Conservation (phyloP, 2,888 invertebrate genomes). For the Thereva nobilitata region DNA sequence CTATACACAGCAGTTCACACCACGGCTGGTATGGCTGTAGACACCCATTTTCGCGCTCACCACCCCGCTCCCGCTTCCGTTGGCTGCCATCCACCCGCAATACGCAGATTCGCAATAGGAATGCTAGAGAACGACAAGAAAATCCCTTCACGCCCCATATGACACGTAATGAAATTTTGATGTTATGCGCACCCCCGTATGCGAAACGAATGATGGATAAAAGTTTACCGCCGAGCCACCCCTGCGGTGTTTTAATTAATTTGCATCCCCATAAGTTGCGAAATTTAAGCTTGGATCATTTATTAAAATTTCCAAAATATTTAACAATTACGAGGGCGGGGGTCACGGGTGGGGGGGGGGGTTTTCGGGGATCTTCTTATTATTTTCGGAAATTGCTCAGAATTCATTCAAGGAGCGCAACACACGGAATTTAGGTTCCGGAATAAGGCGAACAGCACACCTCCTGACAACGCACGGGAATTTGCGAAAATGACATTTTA, state of each 20-base stretch:
- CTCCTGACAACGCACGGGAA: too few species aligned
- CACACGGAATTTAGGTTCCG: too few species aligned
- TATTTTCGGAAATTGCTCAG: conserved; percentile 33
- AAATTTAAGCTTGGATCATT: conserved; percentile 31
- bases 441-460: too few species aligned
- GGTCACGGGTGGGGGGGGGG: conserved; percentile 10
- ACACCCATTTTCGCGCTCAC: too few species aligned
- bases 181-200: conserved; percentile 8
- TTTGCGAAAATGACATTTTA: too few species aligned
- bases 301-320: conserved; percentile 33
- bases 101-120: too few species aligned
- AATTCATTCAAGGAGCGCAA: neutral
- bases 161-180: conserved; percentile 32
- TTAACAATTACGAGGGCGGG: conserved; percentile 4
- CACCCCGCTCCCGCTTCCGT: too few species aligned
- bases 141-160: conserved; percentile 12
- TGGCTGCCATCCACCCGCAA: too few species aligned
- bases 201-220: conserved; percentile 11
- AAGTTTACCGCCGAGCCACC: neutral
- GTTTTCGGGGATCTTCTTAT: conserved; percentile 29
- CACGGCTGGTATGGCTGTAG: too few species aligned
- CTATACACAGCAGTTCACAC: too few species aligned
- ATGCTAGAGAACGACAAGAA: conserved; percentile 20
- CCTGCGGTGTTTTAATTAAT: conserved; percentile 31
- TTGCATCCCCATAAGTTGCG: conserved; percentile 26